These are phyloP conservation scores for Lamellibrachia satsuma DNA, from an alignment of 2,888 invertebrate genomes.

Conservation along the genomic window DNA sequence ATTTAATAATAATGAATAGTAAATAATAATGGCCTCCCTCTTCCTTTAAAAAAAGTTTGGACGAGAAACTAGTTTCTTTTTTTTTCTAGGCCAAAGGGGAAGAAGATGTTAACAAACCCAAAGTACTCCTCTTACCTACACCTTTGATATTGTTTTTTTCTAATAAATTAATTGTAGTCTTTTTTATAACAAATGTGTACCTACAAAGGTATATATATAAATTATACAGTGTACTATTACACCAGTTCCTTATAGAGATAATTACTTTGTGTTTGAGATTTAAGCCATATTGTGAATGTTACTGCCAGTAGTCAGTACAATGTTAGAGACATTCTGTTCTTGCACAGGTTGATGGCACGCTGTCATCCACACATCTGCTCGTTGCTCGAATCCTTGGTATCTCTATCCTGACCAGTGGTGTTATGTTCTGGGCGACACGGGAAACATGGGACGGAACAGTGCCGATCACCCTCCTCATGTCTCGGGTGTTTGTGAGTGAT, in stretches of 20 bases:
- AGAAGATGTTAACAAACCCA: too few species aligned
- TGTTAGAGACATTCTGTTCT: slow-evolving; percentile 19
- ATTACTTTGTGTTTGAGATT: background rate
- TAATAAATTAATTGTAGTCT: too few species aligned
- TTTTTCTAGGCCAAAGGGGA: too few species aligned
- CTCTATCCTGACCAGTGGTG: slow-evolving; percentile 31
- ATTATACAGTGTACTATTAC: too few species aligned
- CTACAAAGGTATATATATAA: too few species aligned
- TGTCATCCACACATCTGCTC: slow-evolving; percentile 32
- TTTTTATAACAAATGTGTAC: too few species aligned
- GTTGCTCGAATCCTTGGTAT: slow-evolving; percentile 35
- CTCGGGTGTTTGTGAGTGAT: slow-evolving; percentile 42
- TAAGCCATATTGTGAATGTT: background rate
- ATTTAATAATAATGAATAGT: too few species aligned
- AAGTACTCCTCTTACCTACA: too few species aligned
- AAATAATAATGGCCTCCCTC: too few species aligned
- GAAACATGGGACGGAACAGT: slow-evolving; percentile 43
- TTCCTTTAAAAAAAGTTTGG: too few species aligned
- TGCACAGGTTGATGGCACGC: slow-evolving; percentile 32
- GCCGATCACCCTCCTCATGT: slow-evolving; percentile 38
- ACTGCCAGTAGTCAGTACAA: background rate
- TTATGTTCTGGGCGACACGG: slow-evolving; percentile 35
- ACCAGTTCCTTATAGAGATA: background rate
- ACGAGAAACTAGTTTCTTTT: too few species aligned
- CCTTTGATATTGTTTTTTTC: too few species aligned